Base-by-base conservation (phyloP, 2,888 invertebrate genomes). In the Orthosia incerta region DNA sequence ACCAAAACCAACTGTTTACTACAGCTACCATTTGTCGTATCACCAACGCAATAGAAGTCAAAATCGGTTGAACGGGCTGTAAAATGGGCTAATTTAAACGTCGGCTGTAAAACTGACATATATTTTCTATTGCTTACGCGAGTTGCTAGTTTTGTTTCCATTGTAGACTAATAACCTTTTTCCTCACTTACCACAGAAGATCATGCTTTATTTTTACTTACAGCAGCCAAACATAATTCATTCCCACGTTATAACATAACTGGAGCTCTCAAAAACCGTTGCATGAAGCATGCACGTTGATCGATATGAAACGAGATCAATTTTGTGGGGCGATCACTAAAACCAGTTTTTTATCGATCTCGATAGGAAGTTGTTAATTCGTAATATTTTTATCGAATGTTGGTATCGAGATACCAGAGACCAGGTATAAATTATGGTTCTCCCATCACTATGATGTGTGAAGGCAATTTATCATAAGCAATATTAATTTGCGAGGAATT, bases 251-350 rank as follows among this genome's bases (percentile, higher is more conserved):
- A 66, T 74, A 67, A 78, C 68, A 74, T 85, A 86, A 85, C 84
- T 68, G 77, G 73, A 69, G 66, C 55, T 64, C 51, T 74, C 71
- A 71, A 84, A 80, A 83, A 87, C 87, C 85, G 87, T 87, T 87
- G 79, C 65, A 65, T 71, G 60, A 50, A 26, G 74, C 70, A 67
- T 74, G 63, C 73, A 57, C 45, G 66, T 65, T 76, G 68, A 67
- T 68, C 80, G 70, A 71, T 65, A 71, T 63, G 57, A 83, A 83
- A 82, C 78, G 64, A 87, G 84, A 86, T 73, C 82, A 79, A 60
- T 79, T 77, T 74, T 61, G 62, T 74, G 62, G 77, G 68, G 55
- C 83, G 75, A 79, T 79, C 64, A 55, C 51, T 64, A 55, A 66
- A 76, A 84, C 84, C 65, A 15, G 87, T 86, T 86, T 77, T 68